phyloP scores from a whole-genome alignment of 1,140 invertebrate genomes.

The Drosophila chauvacae region DNA sequence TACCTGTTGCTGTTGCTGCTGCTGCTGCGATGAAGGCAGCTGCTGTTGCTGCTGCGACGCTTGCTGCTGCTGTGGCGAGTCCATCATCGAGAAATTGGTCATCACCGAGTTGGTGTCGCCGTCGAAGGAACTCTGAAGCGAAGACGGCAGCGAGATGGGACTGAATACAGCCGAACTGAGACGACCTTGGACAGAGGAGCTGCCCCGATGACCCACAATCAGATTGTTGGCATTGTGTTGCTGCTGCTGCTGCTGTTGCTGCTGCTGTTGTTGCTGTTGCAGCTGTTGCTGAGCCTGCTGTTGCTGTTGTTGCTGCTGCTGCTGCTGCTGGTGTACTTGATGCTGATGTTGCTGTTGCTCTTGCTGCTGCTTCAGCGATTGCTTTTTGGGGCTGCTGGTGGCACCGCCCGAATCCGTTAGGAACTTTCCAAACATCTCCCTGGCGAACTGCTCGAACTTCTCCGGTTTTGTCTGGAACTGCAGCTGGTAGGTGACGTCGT shows the following conservation, averaged over 20 bases:
- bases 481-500: constrained; percentile 90
- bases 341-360: constrained; percentile 25
- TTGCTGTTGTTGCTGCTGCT: constrained; percentile 18
- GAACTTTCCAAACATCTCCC: constrained; percentile 90
- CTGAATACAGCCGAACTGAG: constrained; percentile 84
- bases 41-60: constrained; percentile 37
- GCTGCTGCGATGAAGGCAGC: constrained; percentile 40
- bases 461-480: constrained; percentile 93
- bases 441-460: constrained; percentile 90
- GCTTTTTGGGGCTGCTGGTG: constrained; percentile 26
- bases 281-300: constrained; percentile 18
- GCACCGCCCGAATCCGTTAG: constrained; percentile 86
- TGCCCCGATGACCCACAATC: constrained; percentile 46
- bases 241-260: constrained; percentile 28
- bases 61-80: constrained; percentile 80
- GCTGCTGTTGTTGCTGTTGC: constrained; percentile 1
- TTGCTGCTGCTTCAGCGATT: constrained; percentile 22
- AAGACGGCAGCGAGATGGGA: constrained; percentile 88
- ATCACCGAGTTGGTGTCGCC: constrained; percentile 85
- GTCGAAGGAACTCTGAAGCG: constrained; percentile 92
- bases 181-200: constrained; percentile 66
- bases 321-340: constrained; percentile 13
- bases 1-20: constrained; percentile 40
- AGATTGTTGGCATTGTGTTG: constrained; percentile 31
- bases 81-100: constrained; percentile 85